Evolutionary conservation across 2,113 vertebrate species (phyloP).

Genomic region (Rostratula benghalensis): DNA sequence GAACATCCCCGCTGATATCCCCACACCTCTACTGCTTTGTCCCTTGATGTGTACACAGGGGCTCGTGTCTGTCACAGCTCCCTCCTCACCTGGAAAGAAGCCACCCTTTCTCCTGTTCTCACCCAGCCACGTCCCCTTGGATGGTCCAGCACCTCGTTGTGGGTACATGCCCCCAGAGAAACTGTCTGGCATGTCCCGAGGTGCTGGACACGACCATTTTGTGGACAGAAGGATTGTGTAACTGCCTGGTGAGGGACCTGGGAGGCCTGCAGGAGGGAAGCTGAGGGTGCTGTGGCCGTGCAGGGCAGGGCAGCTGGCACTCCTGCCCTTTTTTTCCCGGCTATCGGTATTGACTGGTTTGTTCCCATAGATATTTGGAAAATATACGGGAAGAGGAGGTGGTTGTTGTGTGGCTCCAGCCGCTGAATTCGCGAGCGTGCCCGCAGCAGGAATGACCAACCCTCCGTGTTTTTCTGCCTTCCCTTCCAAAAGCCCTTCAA

Average conservation of each 20-base stretch:
- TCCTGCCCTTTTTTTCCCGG: not conserved
- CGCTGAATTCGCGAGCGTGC: fast-evolving
- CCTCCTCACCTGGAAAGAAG: not conserved
- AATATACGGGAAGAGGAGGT: not conserved
- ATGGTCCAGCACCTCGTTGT: not conserved
- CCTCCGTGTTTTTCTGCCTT: fast-evolving
- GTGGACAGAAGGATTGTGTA: not conserved
- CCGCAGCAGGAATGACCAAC: not conserved
- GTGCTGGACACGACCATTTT: not conserved
- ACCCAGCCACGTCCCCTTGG: not conserved
- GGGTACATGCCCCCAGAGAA: not conserved
- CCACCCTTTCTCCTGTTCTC: not conserved
- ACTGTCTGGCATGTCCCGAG: not conserved
- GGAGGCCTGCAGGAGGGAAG: not conserved
- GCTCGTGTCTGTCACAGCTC: not conserved
- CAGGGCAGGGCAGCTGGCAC: not conserved
- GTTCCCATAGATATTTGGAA: not conserved
- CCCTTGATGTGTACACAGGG: fast-evolving
- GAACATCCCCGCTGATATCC: fast-evolving
- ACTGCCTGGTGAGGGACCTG: fast-evolving
- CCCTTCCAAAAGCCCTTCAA: not conserved
- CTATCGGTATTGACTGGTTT: not conserved
- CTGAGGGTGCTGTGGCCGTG: not conserved
- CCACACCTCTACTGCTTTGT: not conserved
- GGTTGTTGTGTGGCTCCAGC: not conserved